Evolutionary conservation across 2,113 vertebrate species (phyloP).

Genomic region (Crotalus horridus): DNA sequence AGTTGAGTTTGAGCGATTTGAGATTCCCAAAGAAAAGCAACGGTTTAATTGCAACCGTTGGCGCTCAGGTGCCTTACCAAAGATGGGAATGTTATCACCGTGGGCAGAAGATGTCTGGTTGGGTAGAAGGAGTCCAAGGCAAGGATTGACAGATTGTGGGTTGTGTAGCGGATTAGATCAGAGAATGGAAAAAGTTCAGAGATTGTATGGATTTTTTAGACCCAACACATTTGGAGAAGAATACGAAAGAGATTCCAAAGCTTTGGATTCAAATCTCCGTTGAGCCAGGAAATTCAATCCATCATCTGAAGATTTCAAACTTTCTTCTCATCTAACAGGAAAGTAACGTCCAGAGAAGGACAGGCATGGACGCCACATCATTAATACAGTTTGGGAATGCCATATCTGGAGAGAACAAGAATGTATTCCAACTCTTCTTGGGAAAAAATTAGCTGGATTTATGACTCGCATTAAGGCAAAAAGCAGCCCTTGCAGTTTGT

Average conservation of each 20-base stretch:
- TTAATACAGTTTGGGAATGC: not conserved
- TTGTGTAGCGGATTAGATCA: constrained; percentile 39
- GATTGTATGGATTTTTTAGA: not conserved
- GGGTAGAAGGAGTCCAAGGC: not conserved
- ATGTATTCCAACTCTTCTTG: not conserved
- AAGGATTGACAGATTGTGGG: not conserved
- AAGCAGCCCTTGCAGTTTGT: not conserved
- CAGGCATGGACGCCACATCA: not conserved
- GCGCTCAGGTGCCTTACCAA: constrained; percentile 78
- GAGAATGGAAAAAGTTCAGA: constrained; percentile 42
- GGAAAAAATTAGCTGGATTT: not conserved
- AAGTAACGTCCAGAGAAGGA: not conserved
- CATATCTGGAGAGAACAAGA: not conserved
- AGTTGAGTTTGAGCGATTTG: constrained; percentile 75
- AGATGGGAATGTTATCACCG: constrained; percentile 69
- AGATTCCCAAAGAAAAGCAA: constrained; percentile 77
- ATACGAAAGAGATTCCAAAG: not conserved
- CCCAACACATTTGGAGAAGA: not conserved
- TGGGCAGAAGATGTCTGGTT: constrained; percentile 55
- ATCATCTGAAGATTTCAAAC: not conserved
- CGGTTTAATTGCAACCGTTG: constrained; percentile 75
- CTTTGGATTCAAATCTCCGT: not conserved
- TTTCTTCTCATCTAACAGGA: not conserved
- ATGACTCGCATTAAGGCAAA: not conserved
- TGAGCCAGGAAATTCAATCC: not conserved